These are phyloP conservation scores for Liasis olivaceus DNA, from an alignment of 2,797 vertebrate species.

Conservation along the genomic window DNA sequence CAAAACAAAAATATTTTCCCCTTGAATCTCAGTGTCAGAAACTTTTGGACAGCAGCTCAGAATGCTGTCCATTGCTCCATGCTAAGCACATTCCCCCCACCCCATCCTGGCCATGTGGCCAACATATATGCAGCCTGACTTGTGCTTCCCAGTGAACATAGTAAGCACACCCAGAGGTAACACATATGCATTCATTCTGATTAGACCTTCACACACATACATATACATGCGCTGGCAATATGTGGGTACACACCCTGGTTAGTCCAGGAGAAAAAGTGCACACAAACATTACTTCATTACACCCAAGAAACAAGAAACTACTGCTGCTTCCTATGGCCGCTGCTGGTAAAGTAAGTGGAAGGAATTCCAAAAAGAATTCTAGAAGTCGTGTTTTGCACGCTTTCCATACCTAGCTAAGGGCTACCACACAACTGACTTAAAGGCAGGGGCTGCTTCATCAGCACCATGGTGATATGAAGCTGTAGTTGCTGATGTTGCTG, in stretches of 20 bases:
- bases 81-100: neutral
- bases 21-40: neutral
- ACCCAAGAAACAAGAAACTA: neutral
- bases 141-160: neutral
- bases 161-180: neutral
- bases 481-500: neutral
- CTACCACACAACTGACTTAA: neutral
- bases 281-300: neutral
- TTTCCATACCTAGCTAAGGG: neutral
- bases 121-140: neutral
- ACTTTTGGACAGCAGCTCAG: neutral
- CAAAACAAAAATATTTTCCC: neutral
- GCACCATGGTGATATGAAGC: neutral
- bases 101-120: neutral
- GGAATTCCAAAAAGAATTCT: neutral
- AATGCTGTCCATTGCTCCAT: neutral
- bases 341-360: neutral
- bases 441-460: neutral
- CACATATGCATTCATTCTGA: neutral
- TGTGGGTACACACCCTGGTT: neutral
- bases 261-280: neutral
- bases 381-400: neutral
- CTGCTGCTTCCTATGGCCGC: neutral
- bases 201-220: neutral
- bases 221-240: no score